phyloP scores from a whole-genome alignment of 1,140 invertebrate genomes.

The Zaprionus davidi region DNA sequence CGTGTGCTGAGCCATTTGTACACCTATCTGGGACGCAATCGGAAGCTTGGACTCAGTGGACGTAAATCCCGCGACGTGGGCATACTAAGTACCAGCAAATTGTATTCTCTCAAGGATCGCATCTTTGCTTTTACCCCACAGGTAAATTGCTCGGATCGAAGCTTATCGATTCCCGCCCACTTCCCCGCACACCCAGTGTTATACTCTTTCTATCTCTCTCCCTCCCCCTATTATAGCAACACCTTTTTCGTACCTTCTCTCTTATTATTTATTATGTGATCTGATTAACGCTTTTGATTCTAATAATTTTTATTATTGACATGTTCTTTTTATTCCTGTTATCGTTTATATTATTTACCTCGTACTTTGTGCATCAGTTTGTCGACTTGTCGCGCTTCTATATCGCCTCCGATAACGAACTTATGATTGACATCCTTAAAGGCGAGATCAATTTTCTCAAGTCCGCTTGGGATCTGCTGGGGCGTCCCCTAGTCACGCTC shows the following conservation, averaged over 20 bases:
- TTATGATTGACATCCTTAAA: slow-evolving; percentile 98
- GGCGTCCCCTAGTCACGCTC: slow-evolving; percentile 95
- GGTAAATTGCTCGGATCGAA: slow-evolving; percentile 86
- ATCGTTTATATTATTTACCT: slow-evolving; percentile 50
- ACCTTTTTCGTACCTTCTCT: neutral
- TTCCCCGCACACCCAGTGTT: slow-evolving; percentile 17
- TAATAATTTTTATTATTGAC: slow-evolving; percentile 37
- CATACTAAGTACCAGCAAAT: slow-evolving; percentile 98
- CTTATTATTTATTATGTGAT: neutral
- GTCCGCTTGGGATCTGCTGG: slow-evolving; percentile 97
- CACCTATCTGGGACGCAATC: slow-evolving; percentile 96
- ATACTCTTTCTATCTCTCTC: slow-evolving; percentile 42
- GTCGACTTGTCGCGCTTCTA: slow-evolving; percentile 98
- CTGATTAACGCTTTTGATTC: slow-evolving; percentile 1
- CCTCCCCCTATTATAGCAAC: neutral
- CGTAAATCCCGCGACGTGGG: slow-evolving; percentile 98
- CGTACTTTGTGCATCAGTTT: slow-evolving; percentile 88
- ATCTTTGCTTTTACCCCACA: slow-evolving; percentile 99
- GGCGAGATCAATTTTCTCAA: slow-evolving; percentile 98
- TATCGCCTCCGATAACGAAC: slow-evolving; percentile 97
- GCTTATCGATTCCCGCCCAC: slow-evolving; percentile 2
- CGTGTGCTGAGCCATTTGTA: slow-evolving; percentile 97
- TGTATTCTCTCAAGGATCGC: slow-evolving; percentile 97
- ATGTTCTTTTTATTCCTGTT: slow-evolving; percentile 72
- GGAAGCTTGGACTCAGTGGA: slow-evolving; percentile 96